Base-by-base conservation (phyloP, 35 echinoderm and acorn worm species). In the Stichopus chloronotus region DNA sequence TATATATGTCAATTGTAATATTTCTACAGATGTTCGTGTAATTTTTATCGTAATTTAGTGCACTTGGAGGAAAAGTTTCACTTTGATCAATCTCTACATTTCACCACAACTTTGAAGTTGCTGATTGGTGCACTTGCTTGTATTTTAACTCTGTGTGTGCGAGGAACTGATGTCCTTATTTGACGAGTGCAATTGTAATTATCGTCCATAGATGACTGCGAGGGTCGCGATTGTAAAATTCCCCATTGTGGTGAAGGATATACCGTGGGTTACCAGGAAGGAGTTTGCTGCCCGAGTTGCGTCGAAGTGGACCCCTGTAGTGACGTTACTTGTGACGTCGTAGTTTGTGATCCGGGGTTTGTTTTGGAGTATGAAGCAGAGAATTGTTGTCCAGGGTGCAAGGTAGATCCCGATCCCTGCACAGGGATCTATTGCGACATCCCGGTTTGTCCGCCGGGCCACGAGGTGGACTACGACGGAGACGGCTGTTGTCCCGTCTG, bases 401-500 rank as follows among this genome's bases (percentile, higher is more conserved):
- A 5, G 17, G 69, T 74, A 19, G 69, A 74, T 6, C 13, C 20
- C 4, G 80, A 83, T 83, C 52, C 80, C 80, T 83, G 80, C 55
- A 53, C 43, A 0, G 80, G 80, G 16, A 52, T 83, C 6, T 57
- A 83, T 57, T 83, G 80, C 19, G 80, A 57, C 19, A 83, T 83
- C 19, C 80, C 80, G 17, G 55, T 9, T 83, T 83, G 79, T 83
- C 8, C 80, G 5, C 80, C 80, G 24, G 80, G 80, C 52, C 52
- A 83, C 55, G 4, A n/a, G 9, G 30, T 83, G 8, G 80, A 83
- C 55, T 83, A 83, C 25, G 52, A 55, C 7, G 80, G 80, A 10
- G 80, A 83, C 8, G 80, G 80, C 11, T 83, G 80, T 24, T 83
- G 80, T 52, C 80, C 80, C 9, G 25, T 21, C 9, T 83, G 80